Evolutionary conservation across 2,113 vertebrate species (phyloP).

Genomic region (Passer montanus): DNA sequence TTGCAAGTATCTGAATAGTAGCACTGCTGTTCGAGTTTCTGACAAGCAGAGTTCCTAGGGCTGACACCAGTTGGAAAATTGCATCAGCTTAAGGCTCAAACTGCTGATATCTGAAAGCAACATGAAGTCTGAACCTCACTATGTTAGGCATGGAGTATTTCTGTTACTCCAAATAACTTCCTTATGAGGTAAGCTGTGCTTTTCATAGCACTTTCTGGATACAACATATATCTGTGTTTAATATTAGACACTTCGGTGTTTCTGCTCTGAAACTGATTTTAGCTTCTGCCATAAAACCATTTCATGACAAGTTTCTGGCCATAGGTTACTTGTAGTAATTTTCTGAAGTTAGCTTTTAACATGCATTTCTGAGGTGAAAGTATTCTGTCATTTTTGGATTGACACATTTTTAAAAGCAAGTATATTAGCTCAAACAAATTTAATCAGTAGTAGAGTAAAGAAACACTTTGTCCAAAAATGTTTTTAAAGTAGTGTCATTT

Average conservation of each 20-base stretch:
- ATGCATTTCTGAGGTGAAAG: background rate
- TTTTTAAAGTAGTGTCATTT: background rate
- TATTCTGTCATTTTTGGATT: background rate
- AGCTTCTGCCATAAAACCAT: background rate
- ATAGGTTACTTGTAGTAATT: background rate
- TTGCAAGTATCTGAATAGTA: background rate
- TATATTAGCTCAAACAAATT: background rate
- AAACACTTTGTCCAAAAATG: background rate
- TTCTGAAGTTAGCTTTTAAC: background rate
- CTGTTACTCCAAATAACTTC: background rate
- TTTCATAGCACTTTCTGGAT: background rate
- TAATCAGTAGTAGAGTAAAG: background rate
- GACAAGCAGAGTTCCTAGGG: background rate
- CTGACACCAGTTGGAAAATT: background rate
- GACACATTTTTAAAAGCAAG: background rate
- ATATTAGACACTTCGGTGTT: background rate
- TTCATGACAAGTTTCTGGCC: background rate
- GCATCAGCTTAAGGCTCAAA: background rate
- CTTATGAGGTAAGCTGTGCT: background rate
- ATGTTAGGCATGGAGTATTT: background rate
- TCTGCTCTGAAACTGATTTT: background rate
- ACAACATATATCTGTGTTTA: background rate
- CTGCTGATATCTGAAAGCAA: background rate
- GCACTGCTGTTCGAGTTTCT: background rate
- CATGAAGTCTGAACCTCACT: accelerated